These are phyloP conservation scores for Acanthosepion esculentum DNA, from an alignment of 2,888 invertebrate genomes.

Conservation along the genomic window DNA sequence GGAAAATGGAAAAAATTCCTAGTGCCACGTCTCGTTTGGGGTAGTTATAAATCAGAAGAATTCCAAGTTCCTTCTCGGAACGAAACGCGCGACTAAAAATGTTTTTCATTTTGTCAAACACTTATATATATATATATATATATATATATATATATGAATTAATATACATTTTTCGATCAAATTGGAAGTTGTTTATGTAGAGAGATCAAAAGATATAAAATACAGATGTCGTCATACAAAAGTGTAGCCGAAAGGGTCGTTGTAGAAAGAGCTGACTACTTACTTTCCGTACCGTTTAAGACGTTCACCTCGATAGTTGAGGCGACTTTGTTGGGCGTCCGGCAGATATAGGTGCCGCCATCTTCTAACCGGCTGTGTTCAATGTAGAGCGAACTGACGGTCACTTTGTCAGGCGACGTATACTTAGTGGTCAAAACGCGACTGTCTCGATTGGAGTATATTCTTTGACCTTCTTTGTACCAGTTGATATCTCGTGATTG, in stretches of 20 bases:
- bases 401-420: conserved; percentile 44
- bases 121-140: not conserved
- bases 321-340: conserved; percentile 39
- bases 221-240: not conserved
- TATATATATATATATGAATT: not conserved
- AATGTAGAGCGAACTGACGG: conserved; percentile 41
- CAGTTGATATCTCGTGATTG: conserved; percentile 47
- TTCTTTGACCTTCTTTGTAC: conserved; percentile 46
- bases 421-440: conserved; percentile 46
- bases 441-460: conserved; percentile 42
- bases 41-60: too few species aligned
- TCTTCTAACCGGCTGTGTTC: conserved; percentile 44
- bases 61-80: too few species aligned
- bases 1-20: too few species aligned
- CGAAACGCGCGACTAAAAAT: too few species aligned
- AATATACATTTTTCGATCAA: not conserved
- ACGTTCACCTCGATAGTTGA: conserved; percentile 43
- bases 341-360: conserved; percentile 42
- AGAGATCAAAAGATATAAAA: not conserved
- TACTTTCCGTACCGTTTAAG: conserved; percentile 25
- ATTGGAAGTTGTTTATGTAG: not conserved
- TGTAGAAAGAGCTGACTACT: conserved; percentile 33
- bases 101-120: not conserved
- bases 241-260: not conserved
- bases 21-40: too few species aligned